Evolutionary conservation across 2,797 vertebrate genomes (phyloP), one percentile per base, ranked within the genome.

Genomic region (Otolemur crassicaudatus): DNA sequence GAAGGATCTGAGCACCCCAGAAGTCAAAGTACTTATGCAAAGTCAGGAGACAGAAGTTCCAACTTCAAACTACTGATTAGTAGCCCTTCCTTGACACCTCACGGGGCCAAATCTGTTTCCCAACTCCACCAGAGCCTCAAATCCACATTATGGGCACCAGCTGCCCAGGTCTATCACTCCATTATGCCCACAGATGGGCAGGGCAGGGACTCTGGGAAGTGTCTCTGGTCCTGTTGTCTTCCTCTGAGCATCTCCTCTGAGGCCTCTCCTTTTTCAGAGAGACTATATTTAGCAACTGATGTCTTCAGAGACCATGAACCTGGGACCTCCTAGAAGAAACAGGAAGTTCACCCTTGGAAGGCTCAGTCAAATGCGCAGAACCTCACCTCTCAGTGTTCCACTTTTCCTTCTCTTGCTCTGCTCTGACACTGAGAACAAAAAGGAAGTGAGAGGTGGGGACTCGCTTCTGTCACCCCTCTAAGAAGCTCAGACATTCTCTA

Each of bases 341-440:
- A 63, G 14, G 17, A 49, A 25, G 11, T 25, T 60, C 65, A 13
- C 22, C 22, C 27, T 67, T 34, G 12, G 58, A 46, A 27, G 70
- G 53, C 10, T 14, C 65, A 17, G 7, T 31, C 14, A 3, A 29
- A 25, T 0, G 37, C 22, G 6, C 3, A 90, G 46, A 27, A 11
- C 25, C 49, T 75, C 89, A 96, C 88, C 90, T 94, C 19, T 11
- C 25, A 0, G 0, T 65, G 46, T 72, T 7, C 61, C n/a, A 2
- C 53, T 25, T 76, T 81, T 92, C 70, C 43, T 80, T 12, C 70
- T 91, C 60, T 31, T 84, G 76, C 31, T 90, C 31, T 92, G 31
- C 34, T 3, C 0, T 40, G 61, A 58, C 0, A 0, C 79, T 82
- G 65, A 75, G 16, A 91, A 65, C 0, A 58, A 65, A 87, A 60